A percentile compares a stretch with the other conserved stretches of the same genome.
Evolutionary conservation across 2,888 invertebrate species (phyloP).

Genomic region (Drosophila subquinaria): DNA sequence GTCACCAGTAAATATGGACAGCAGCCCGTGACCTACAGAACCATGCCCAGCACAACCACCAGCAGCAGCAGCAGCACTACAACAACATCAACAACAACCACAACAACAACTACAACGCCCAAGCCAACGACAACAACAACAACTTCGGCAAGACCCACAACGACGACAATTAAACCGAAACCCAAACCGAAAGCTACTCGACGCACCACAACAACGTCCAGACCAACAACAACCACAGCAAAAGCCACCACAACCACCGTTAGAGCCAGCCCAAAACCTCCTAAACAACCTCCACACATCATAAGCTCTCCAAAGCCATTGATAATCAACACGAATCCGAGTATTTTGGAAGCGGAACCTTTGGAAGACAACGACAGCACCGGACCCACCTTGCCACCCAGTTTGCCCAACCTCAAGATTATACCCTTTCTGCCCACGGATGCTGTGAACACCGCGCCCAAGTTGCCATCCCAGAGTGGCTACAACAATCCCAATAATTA

Average conservation of each 20-base stretch:
- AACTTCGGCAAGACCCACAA: conserved; percentile 28
- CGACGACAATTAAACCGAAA: conserved; percentile 25
- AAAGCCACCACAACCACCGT: conserved; percentile 21
- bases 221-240: conserved; percentile 6
- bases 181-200: conserved; percentile 36
- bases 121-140: conserved; percentile 35
- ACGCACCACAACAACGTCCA: conserved; percentile 12
- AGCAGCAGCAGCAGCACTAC: conserved; percentile 12
- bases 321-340: conserved; percentile 84
- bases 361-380: conserved; percentile 66
- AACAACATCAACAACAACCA: conserved; percentile 27
- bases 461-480: conserved; percentile 23
- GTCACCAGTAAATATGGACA: conserved; percentile 66
- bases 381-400: conserved; percentile 90
- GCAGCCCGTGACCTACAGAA: conserved; percentile 66
- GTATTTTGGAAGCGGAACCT: conserved; percentile 84
- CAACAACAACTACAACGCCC: conserved; percentile 26
- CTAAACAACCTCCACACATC: conserved; percentile 23
- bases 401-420: conserved; percentile 93
- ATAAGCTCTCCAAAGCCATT: conserved; percentile 68
- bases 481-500: conserved; percentile 47
- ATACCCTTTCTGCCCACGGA: conserved; percentile 95
- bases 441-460: conserved; percentile 87
- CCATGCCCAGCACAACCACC: conserved; percentile 37
- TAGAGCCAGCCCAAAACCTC: conserved; percentile 23